Conservation (phyloP, 37 sponge, comb jelly and placozoan species). For the Halichondria panicea region DNA sequence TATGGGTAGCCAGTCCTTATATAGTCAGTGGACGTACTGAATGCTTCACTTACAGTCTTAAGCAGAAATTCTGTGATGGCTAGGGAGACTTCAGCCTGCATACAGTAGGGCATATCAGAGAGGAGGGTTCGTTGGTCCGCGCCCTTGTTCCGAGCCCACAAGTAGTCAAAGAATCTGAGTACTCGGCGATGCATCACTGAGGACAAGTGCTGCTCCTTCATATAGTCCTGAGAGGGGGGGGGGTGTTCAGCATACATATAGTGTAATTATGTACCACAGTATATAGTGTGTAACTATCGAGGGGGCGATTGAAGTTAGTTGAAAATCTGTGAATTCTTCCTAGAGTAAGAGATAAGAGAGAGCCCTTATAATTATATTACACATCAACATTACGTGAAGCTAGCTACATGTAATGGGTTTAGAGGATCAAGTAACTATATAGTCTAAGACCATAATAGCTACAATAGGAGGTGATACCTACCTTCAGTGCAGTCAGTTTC, state of each 20-base stretch:
- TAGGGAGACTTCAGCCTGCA: constrained; percentile 67
- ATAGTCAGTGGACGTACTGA: too few species aligned
- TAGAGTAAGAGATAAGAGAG: neutral
- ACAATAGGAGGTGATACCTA: neutral
- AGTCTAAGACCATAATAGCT: neutral
- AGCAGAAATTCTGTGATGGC: constrained; percentile 43
- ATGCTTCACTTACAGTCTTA: constrained; percentile 32
- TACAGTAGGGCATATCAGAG: constrained; percentile 56
- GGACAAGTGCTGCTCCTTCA: constrained; percentile 49
- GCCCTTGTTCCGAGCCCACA: constrained; percentile 62
- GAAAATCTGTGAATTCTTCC: neutral
- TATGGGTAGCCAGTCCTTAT: too few species aligned
- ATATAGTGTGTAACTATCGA: neutral
- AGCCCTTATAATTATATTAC: too few species aligned
- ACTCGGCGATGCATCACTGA: constrained; percentile 40
- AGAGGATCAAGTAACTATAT: too few species aligned
- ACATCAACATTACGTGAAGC: too few species aligned
- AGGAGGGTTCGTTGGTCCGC: constrained; percentile 25
- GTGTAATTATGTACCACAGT: neutral
- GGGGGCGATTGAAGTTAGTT: neutral
- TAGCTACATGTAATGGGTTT: too few species aligned
- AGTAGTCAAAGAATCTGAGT: constrained; percentile 55
- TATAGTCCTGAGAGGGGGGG: constrained; percentile 38
- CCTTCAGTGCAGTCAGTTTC: constrained; percentile 63
- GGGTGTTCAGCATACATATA: too few species aligned